Base-by-base conservation (phyloP, 2,797 vertebrate genomes). In the Liparis tanakae region DNA sequence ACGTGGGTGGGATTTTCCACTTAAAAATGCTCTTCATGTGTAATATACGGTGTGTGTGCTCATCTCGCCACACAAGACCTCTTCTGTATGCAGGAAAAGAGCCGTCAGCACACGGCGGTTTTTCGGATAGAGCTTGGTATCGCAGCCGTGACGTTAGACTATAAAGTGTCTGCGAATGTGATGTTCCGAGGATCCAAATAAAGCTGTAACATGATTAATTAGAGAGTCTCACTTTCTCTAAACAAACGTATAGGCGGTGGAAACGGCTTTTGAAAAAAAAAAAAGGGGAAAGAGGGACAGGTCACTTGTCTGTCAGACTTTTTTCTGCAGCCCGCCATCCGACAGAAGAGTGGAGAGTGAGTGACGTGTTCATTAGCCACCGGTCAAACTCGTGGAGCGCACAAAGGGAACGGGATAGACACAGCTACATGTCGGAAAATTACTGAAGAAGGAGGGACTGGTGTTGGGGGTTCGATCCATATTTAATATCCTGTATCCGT, bases 1-100 rank as follows among this genome's bases (percentile, higher is more conserved):
- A 56, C 34, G 76, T 83, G 85, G 86, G 90, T 89, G 89, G 89
- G 88, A 90, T 83, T 88, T 91, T 90, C 88, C 88, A 85, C 76
- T 80, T 79, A 63, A 87, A 56, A 83, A 84, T 72, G 36, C 76
- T 74, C 67, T 57, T 74, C 36, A 10, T 79, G 48, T 89, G 64
- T 78, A 84, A 86, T 81, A 70, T 78, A 79, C 3, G 14, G 43
- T 65, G 41, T 64, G 41, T 66, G 56, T 56, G 78, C 67, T 78
- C 79, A 70, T 81, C 75, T 30, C 74, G 4, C 48, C 68, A 22
- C 66, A 84, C 77, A 80, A 83, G 63, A 70, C 53, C 57, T 75
- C 78, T 48, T 74, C 78, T 87, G 86, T 80, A 36, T 4, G 64
- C 44, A 50, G 46, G 62, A 41, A 85, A 79, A 78, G 18, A 72